These are phyloP conservation scores for Dromas ardeola DNA, from an alignment of 2,113 vertebrate species.

Conservation along the genomic window DNA sequence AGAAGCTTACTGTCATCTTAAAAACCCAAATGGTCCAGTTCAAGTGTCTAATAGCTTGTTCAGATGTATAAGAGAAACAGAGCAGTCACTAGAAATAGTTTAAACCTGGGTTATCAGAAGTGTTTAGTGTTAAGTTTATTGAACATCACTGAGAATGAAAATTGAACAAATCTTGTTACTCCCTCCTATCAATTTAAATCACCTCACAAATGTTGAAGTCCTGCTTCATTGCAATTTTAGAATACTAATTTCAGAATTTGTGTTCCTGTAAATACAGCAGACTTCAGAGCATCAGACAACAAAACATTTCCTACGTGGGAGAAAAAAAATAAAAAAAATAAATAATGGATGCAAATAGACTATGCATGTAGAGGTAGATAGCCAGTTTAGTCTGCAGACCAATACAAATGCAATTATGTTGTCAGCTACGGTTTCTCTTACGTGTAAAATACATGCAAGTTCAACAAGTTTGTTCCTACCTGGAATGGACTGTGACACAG, in stretches of 20 bases:
- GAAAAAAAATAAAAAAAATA: neutral
- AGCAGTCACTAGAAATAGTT: neutral
- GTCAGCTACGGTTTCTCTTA: neutral
- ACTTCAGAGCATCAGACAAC: neutral
- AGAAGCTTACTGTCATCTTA: neutral
- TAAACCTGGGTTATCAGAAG: neutral
- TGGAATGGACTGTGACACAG: neutral
- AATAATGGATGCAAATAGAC: neutral
- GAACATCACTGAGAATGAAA: neutral
- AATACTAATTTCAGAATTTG: neutral
- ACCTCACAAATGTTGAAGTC: neutral
- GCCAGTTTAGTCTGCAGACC: neutral
- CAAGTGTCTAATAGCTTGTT: neutral
- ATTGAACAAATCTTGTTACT: neutral
- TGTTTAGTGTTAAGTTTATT: neutral
- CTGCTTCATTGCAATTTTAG: neutral
- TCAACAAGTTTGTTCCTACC: neutral
- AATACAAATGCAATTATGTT: neutral
- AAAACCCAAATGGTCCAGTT: neutral
- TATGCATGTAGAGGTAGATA: neutral
- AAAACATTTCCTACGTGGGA: neutral
- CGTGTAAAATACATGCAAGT: neutral
- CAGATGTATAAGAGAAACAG: neutral
- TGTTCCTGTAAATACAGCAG: neutral
- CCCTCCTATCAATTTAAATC: neutral